Evolutionary conservation across 2,888 invertebrate genomes (phyloP), one percentile per base, ranked within the genome.

Genomic region (Bombylius major): DNA sequence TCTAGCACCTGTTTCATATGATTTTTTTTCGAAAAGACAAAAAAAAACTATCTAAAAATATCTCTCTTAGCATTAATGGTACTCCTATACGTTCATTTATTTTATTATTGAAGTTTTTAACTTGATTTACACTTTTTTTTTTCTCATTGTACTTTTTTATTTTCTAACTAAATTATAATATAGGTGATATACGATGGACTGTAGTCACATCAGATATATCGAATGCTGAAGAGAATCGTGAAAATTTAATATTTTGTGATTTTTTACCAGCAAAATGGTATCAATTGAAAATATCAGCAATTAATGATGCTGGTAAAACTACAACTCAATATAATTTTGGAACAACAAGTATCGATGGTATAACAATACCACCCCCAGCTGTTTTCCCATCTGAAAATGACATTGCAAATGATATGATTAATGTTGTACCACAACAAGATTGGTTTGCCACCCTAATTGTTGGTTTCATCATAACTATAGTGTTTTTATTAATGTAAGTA

Each of bases 231-330:
- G 73, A 73, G 61, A 74, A 70, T 64, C 71, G 69, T 57, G 71
- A 72, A 66, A 72, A 72, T 67, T 69, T 75, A 66, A 70, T 73
- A 63, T 73, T 82, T 57, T 80, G 81, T 47, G 78, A 79, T 54
- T 71, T 82, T 60, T 69, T 74, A 13, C 78, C 81, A 12, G 79
- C 81, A 2, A 80, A 80, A 50, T 77, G 82, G 68, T 82, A 81
- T 67, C 79, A 81, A 53, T 73, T 82, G 39, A 79, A 79, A 49
- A 79, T 81, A 47, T 77, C 80, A 0, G 82, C 80, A 34, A 77
- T 78, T 8, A 82, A 81, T 66, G 82, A 82, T 65, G 82, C 82
- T 7, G 82, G 81, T 1, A 78, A 78, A 74, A 79, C 80, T 51
- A 76, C 79, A 1, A 80, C 80, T 60, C 78, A 79, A 53, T 82